These are phyloP conservation scores for Mechanitis mazaeus DNA, from an alignment of 2,888 invertebrate genomes.

Conservation along the genomic window DNA sequence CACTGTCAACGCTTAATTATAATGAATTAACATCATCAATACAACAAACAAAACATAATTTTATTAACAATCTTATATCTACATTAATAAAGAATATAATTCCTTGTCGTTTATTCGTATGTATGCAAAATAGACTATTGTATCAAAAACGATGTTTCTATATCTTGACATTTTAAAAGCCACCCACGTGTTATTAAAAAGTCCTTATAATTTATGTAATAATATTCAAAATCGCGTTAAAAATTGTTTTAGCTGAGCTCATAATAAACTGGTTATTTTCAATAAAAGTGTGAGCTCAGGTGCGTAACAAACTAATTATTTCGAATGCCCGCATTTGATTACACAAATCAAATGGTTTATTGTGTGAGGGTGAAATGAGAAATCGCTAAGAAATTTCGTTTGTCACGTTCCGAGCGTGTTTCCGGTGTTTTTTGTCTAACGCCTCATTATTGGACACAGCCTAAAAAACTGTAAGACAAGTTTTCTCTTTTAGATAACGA, in stretches of 20 bases:
- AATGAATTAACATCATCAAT: slow-evolving; percentile 41
- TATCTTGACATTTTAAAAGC: background rate
- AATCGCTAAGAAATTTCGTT: slow-evolving; percentile 74
- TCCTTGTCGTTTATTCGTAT: background rate
- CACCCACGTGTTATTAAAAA: no score
- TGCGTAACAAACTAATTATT: slow-evolving; percentile 76
- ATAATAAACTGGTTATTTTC: slow-evolving; percentile 31
- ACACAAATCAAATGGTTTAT: slow-evolving; percentile 73
- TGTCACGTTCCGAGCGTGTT: slow-evolving; percentile 69
- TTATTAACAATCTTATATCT: slow-evolving; percentile 9
- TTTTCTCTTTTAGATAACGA: slow-evolving; percentile 13
- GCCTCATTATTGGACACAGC: slow-evolving; percentile 50
- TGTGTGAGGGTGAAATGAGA: slow-evolving; percentile 71
- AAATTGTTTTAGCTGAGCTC: slow-evolving; percentile 5
- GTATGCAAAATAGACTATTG: slow-evolving; percentile 1
- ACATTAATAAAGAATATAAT: slow-evolving; percentile 11
- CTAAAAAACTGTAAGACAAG: slow-evolving; percentile 22
- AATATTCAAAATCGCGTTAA: slow-evolving; percentile 1
- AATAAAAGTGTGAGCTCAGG: slow-evolving; percentile 68
- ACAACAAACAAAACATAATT: slow-evolving; percentile 12
- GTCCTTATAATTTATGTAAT: background rate
- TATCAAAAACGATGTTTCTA: slow-evolving; percentile 7
- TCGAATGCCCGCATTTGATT: slow-evolving; percentile 75
- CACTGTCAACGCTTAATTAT: slow-evolving; percentile 56
- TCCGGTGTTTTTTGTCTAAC: slow-evolving; percentile 66